Evolutionary conservation across 1,140 invertebrate species (phyloP).

Genomic region (Drosophila mauritiana): DNA sequence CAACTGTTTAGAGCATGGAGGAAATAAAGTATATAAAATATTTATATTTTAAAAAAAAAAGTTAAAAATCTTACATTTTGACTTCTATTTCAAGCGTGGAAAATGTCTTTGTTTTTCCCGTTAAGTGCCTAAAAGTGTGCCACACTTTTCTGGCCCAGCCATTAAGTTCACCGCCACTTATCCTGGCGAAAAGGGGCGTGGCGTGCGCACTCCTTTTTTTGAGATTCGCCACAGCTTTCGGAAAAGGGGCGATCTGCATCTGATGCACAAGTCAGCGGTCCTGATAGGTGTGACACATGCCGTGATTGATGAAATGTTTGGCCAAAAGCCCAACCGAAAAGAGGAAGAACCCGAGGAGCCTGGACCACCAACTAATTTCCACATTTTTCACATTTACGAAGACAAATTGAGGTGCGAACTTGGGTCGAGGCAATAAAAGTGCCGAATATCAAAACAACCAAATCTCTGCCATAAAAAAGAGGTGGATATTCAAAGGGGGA

Average conservation of each 20-base stretch:
- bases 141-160: constrained; percentile 38
- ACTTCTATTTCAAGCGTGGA: not conserved
- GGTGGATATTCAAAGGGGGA: constrained; percentile 15
- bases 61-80: too few relatives aligned
- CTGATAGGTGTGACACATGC: constrained; percentile 80
- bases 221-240: constrained; percentile 44
- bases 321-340: constrained; percentile 28
- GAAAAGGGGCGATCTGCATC: constrained; percentile 52
- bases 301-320: constrained; percentile 81
- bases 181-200: constrained; percentile 48
- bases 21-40: too few relatives aligned
- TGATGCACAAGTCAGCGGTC: constrained; percentile 45
- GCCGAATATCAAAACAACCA: constrained; percentile 80
- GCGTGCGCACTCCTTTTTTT: constrained; percentile 64
- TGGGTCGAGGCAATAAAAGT: constrained; percentile 84
- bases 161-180: constrained; percentile 54
- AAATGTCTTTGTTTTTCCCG: constrained; percentile 32
- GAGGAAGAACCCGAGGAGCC: constrained; percentile 6
- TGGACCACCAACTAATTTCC: constrained; percentile 80
- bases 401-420: constrained; percentile 85
- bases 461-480: constrained; percentile 79
- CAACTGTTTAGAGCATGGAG: not conserved
- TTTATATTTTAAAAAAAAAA: too few relatives aligned
- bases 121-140: constrained; percentile 58
- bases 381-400: constrained; percentile 85